Evolutionary conservation across 2,888 invertebrate genomes (phyloP).

Genomic region (Orchesella flavescens): DNA sequence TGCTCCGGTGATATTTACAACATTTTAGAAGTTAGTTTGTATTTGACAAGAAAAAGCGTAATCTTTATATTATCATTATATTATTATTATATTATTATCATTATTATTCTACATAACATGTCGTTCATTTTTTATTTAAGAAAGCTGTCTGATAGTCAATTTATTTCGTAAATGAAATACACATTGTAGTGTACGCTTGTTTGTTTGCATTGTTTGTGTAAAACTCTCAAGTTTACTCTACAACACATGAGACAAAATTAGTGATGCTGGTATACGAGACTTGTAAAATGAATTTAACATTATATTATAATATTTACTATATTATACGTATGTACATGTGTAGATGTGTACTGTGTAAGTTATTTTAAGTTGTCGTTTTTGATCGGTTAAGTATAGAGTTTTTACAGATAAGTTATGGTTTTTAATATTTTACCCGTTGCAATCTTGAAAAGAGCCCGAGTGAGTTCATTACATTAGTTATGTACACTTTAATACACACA

Average conservation of each 20-base stretch:
- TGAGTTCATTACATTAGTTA: slow-evolving; percentile 40
- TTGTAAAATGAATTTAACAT: slow-evolving; percentile 41
- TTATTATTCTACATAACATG: background rate
- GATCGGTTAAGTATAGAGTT: background rate
- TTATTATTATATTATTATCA: background rate
- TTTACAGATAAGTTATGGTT: background rate
- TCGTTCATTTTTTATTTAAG: slow-evolving; percentile 18
- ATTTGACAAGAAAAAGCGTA: background rate
- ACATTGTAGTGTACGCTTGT: background rate
- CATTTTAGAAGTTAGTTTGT: slow-evolving; percentile 2
- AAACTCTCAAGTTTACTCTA: background rate
- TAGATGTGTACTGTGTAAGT: slow-evolving; percentile 2
- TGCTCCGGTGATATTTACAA: slow-evolving; percentile 55
- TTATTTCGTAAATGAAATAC: background rate
- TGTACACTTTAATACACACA: too few species aligned
- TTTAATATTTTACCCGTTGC: background rate
- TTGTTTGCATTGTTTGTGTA: background rate
- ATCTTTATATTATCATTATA: background rate
- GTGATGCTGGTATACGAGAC: slow-evolving; percentile 64
- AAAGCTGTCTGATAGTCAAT: slow-evolving; percentile 13
- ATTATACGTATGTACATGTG: too few species aligned
- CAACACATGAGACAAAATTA: slow-evolving; percentile 54
- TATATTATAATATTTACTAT: too few species aligned
- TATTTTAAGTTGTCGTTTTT: slow-evolving; percentile 36
- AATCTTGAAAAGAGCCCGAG: slow-evolving; percentile 6